Evolutionary conservation across 2,797 vertebrate genomes (phyloP).

Genomic region (Pagetopsis macropterus): DNA sequence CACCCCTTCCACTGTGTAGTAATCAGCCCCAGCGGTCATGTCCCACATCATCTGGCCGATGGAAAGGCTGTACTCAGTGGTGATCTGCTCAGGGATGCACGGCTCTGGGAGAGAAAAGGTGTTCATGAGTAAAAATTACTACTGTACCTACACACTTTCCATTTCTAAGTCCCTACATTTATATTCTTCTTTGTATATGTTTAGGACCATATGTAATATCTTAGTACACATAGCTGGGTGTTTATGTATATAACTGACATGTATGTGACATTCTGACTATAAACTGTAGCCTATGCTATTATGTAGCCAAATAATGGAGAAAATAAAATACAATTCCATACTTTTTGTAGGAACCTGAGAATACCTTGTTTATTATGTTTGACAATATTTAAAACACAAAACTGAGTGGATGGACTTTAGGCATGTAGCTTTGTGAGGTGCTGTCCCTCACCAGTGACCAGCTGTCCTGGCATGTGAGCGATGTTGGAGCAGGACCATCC

Average conservation of each 20-base stretch:
- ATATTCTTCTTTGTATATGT: too few relatives aligned
- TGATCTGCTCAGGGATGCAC: conserved; percentile 72
- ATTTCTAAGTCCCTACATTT: too few relatives aligned
- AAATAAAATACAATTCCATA: too few relatives aligned
- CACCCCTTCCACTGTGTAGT: conserved; percentile 69
- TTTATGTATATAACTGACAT: too few relatives aligned
- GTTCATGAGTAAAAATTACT: neutral
- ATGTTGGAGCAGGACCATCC: conserved; percentile 75
- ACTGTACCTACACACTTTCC: too few relatives aligned
- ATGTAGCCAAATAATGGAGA: too few relatives aligned
- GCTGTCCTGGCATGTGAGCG: conserved; percentile 57
- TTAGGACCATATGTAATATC: too few relatives aligned
- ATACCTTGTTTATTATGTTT: neutral
- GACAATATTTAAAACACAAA: neutral
- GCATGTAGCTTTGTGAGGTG: neutral
- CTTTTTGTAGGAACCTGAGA: too few relatives aligned
- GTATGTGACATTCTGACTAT: too few relatives aligned
- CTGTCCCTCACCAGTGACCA: conserved; percentile 79
- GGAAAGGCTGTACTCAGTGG: conserved; percentile 59
- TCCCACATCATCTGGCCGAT: conserved; percentile 81
- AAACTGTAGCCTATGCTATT: too few relatives aligned
- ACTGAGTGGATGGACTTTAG: neutral
- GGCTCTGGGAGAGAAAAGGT: conserved; percentile 67
- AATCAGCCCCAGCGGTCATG: conserved; percentile 57
- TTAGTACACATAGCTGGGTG: too few relatives aligned